phyloP scores from a whole-genome alignment of 2,797 vertebrate genomes.

The Syndactyla subalaris region DNA sequence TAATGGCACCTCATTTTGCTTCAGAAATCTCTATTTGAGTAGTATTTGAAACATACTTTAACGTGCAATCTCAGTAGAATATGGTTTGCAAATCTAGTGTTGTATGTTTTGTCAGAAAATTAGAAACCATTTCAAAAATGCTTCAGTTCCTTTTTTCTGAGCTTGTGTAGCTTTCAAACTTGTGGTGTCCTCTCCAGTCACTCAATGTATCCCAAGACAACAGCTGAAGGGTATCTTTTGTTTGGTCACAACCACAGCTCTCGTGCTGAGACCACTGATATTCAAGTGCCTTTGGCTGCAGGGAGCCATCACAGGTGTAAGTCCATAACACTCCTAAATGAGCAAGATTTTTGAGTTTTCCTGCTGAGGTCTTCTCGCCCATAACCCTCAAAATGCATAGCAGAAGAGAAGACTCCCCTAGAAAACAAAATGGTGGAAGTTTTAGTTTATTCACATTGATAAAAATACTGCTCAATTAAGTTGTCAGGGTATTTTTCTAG shows the following conservation, averaged over 20 bases:
- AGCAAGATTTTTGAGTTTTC: not conserved
- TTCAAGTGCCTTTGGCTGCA: not conserved
- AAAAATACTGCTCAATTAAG: not conserved
- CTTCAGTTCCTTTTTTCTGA: not conserved
- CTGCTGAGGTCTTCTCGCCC: not conserved
- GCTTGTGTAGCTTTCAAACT: not conserved
- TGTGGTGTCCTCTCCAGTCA: not conserved
- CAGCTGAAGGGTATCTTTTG: not conserved
- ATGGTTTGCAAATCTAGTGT: not conserved
- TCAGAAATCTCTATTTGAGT: not conserved
- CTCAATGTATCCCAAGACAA: not conserved
- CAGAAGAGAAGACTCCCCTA: not conserved
- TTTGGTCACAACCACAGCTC: not conserved
- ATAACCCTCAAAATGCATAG: not conserved
- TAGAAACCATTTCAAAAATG: not conserved
- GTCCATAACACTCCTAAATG: not conserved
- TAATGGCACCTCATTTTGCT: not conserved
- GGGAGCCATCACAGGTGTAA: not conserved
- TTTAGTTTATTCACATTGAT: not conserved
- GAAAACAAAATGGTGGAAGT: not conserved
- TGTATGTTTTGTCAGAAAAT: not conserved
- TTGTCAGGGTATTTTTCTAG: not conserved
- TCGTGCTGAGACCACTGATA: not conserved
- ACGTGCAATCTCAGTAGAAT: not conserved
- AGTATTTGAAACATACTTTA: not conserved